These are phyloP conservation scores for Odobenus rosmarus DNA, from an alignment of 2,113 vertebrate species.

Conservation along the genomic window DNA sequence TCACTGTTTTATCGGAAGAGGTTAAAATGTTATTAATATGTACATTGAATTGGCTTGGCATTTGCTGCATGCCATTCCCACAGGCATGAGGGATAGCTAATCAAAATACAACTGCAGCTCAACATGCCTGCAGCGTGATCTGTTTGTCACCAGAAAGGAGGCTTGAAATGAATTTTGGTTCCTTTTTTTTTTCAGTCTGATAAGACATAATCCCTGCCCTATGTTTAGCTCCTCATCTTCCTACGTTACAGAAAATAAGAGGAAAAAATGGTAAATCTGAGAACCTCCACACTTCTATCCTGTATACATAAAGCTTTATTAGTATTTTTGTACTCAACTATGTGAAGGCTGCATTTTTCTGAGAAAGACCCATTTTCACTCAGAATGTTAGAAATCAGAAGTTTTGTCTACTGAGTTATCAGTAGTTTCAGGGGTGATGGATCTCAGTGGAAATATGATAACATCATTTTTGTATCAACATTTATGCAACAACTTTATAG, in stretches of 20 bases:
- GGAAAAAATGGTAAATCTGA: neutral
- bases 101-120: neutral
- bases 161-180: slow-evolving; percentile 12
- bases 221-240: neutral
- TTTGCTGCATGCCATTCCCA: neutral
- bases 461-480: neutral
- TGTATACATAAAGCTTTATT: neutral
- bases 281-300: neutral
- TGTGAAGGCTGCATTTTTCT: neutral
- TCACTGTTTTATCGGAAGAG: neutral
- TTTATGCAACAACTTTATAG: neutral
- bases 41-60: neutral
- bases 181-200: neutral
- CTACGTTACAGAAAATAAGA: neutral
- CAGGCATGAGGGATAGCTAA: neutral
- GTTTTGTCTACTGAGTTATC: neutral
- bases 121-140: neutral
- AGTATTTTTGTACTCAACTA: neutral
- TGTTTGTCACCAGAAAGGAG: neutral
- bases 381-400: neutral
- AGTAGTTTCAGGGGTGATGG: neutral
- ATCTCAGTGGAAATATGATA: neutral
- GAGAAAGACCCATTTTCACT: neutral
- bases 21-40: neutral
- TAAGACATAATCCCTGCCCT: neutral